Evolutionary conservation across 1,140 invertebrate species (phyloP).

Genomic region (Helicoverpa armigera): DNA sequence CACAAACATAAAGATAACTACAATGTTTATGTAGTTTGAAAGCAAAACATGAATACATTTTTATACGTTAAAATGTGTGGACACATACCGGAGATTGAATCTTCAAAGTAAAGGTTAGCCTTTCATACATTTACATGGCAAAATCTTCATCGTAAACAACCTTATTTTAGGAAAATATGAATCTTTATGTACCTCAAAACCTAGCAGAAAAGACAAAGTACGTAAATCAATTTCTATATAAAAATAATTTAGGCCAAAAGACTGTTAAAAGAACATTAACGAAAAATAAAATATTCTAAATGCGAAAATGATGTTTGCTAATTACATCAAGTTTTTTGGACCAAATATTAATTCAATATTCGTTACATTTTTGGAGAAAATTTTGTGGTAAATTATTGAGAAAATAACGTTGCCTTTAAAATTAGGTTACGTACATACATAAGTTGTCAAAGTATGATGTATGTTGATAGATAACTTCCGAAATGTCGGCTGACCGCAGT

Average conservation of each 20-base stretch:
- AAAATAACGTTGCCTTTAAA: not conserved
- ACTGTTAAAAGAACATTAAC: slow-evolving; percentile 32
- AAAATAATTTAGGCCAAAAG: slow-evolving; percentile 4
- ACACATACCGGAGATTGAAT: slow-evolving; percentile 3
- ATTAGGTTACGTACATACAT: not conserved
- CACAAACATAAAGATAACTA: not conserved
- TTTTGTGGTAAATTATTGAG: not conserved
- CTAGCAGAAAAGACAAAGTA: not conserved
- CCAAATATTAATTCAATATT: too few relatives aligned
- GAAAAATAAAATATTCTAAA: slow-evolving; percentile 28
- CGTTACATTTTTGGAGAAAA: not conserved
- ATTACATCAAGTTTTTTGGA: slow-evolving; percentile 13
- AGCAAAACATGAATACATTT: slow-evolving; percentile 1
- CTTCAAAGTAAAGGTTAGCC: not conserved
- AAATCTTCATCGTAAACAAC: not conserved
- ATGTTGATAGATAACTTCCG: slow-evolving; percentile 37
- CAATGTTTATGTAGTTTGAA: not conserved
- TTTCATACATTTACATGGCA: not conserved
- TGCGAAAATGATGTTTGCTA: slow-evolving; percentile 39
- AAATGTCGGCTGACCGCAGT: slow-evolving; percentile 24
- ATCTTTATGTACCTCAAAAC: too few relatives aligned
- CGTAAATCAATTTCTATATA: not conserved
- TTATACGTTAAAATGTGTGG: slow-evolving; percentile 5
- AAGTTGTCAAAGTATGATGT: slow-evolving; percentile 4
- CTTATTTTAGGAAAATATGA: not conserved